Base-by-base conservation (phyloP, 2,797 vertebrate genomes). In the Coranthus polyacanthus region DNA sequence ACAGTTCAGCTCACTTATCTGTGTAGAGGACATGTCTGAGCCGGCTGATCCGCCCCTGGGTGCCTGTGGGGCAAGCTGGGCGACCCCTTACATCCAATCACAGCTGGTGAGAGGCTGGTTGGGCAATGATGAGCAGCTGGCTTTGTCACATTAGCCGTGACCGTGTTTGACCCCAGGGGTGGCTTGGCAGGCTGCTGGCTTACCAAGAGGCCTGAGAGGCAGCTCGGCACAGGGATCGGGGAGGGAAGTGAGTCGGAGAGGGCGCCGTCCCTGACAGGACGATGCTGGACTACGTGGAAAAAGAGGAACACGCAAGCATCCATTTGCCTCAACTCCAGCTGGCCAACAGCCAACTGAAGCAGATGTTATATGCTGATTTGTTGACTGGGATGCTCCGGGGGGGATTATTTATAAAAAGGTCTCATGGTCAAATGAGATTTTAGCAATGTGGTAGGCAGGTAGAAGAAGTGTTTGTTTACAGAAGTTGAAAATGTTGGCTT, bases 71-170 rank as follows among this genome's bases (percentile, higher is more conserved):
- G 69, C 58, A 17, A 22, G 53, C 58, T 6, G 32, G 57, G 68
- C 20, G 68, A 86, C 82, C 85, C 75, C 78, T 80, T 71, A 89
- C 87, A 91, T 84, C 80, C 75, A 76, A 71, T 76, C 88, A 68
- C 86, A 89, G 86, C 88, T 89, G 88, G 68, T 38, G 66, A 65
- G 76, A 70, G 71, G 66, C 76, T 56, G 80, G 63, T 62, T 24
- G 64, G 79, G 71, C 72, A 12, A 47, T 72, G 59, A 59, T 34
- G 65, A 88, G 78, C 89, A 90, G 84, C 89, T 91, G 92, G 81
- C 71, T 84, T 72, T 77, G 91, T 84, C 89, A 82, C 85, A 71
- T 90, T 84, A 84, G 45, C 78, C 29, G 66, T 72, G 79, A 84
- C 81, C 45, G 11, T 4, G 57, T 16, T 70, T 26, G 90, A 92